Evolutionary conservation across 2,888 invertebrate species (phyloP), one percentile per base, ranked within the genome.

Genomic region (Caenorhabditis uteleia): DNA sequence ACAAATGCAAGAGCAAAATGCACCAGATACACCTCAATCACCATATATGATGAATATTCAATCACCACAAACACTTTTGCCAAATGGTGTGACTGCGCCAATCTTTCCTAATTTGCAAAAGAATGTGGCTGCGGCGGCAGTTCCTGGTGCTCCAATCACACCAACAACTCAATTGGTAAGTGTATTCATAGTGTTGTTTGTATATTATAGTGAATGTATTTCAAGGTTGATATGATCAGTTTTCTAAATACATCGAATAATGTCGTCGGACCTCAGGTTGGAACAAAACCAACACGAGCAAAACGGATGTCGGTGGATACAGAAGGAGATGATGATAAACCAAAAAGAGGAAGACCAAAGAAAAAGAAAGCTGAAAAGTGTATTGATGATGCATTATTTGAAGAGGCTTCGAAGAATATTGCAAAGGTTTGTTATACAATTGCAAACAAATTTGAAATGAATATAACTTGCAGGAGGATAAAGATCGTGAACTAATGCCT

Each of bases 401-500:
- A 58, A 36, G 68, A 70, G 33, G 71, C 67, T 1, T 57, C 69
- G 14, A 46, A 39, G 26, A 56, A 57, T 23, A 53, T 73, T 18
- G 70, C 60, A 18, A 69, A 68, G 44, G 61, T 61, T 26, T 20
- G n/a, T n/a, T n/a, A n/a, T n/a, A n/a, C 20, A 20, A 21, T 16
- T 29, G 14, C 26, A 31, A 27, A 27, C 23, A 29, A 38, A 45
- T 21, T 38, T 20, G 21, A 12, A 29, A 7, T 18, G 23, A 29
- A 18, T 16, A 39, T 12, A 21, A 10, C 21, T 54, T 65, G 29
- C 39, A 66, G 59, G 72, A 69, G 48, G 72, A 72, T 48, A 68
- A 69, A 34, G 77, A 77, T 51, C 69, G 74, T 12, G 69, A 70
- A 27, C 36, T 77, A 55, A 77, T 77, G 77, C 77, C 77, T 2